Evolutionary conservation across 35 echinoderm and acorn worm genomes (phyloP).

Genomic region (Ptychodera flava): DNA sequence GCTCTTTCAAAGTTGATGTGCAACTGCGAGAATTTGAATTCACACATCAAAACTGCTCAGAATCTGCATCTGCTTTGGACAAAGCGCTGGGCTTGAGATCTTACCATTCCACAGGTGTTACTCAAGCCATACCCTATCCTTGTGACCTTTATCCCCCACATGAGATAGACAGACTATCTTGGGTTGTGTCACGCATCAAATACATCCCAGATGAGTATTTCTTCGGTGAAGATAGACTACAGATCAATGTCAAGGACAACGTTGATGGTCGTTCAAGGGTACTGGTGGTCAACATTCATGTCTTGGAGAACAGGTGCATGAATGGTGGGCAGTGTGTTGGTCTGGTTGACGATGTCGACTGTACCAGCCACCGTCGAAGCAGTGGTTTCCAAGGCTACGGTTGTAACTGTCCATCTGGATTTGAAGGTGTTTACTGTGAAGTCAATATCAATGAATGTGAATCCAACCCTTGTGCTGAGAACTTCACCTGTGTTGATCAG

Average conservation of each 20-base stretch:
- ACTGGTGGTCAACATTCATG: not conserved
- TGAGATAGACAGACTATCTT: not conserved
- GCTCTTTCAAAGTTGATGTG: not conserved
- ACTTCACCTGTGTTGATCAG: not conserved
- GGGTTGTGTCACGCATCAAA: not conserved
- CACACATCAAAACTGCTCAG: not conserved
- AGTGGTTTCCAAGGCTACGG: not conserved
- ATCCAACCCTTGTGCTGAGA: not conserved
- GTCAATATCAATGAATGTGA: not conserved
- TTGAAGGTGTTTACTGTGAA: not conserved
- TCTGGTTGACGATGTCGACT: not conserved
- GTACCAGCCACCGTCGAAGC: not conserved
- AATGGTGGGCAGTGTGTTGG: not conserved
- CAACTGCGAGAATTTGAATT: not conserved
- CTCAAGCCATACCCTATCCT: not conserved
- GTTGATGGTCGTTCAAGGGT: not conserved
- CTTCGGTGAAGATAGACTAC: not conserved
- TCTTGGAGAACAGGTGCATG: not conserved
- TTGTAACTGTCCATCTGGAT: not conserved
- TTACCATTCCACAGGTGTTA: not conserved
- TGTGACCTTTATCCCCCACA: not conserved
- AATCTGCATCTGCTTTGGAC: not conserved
- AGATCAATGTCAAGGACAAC: not conserved
- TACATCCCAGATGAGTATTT: not conserved
- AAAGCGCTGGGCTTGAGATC: not conserved